Base-by-base conservation (phyloP, 2,113 vertebrate species). In the Nicator chloris region DNA sequence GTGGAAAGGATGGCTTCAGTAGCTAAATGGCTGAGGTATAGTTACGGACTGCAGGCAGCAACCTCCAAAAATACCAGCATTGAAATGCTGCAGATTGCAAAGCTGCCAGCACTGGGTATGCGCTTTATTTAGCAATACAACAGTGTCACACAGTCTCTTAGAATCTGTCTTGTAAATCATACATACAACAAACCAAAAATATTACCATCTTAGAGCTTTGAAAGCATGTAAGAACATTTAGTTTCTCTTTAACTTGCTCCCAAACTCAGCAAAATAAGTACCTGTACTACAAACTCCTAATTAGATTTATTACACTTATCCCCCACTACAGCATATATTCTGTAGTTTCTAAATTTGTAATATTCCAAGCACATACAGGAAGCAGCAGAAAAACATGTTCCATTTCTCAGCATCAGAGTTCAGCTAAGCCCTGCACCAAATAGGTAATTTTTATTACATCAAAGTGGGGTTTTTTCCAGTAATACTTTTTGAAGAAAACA, bases 41-140 rank as follows among this genome's bases (percentile, higher is more conserved):
- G 92, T 96, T 97, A 96, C 28, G 24, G 51, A 72, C 81, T 82
- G 88, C 90, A 93, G 93, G 86, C 83, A 94, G 70, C 82, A 77
- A 90, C 60, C 84, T 92, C 96, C 95, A 84, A 95, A 97, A 97
- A 97, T 97, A 97, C 70, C 89, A 0, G 7, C 82, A 94, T 20
- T 3, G 2, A 92, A 96, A 97, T 96, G 90, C 92, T 96, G 87
- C 81, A 90, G 93, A 97, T 95, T 92, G 84, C 96, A 94, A 86
- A 96, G 93, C 97, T 95, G 94, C 95, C 95, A 91, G 72, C 80
- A 72, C 53, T 40, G 90, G 63, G 11, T 40, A 90, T 56, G 82
- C 86, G 51, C 90, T 95, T 95, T 95, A 94, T 96, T 95, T 96
- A 96, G 80, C 82, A 95, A 84, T 82, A 95, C 88, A 93, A 85